A percentile compares a stretch with the other conserved stretches of the same genome.
Conservation (phyloP, 2,888 invertebrate genomes). For the Cheilosia pagana region DNA sequence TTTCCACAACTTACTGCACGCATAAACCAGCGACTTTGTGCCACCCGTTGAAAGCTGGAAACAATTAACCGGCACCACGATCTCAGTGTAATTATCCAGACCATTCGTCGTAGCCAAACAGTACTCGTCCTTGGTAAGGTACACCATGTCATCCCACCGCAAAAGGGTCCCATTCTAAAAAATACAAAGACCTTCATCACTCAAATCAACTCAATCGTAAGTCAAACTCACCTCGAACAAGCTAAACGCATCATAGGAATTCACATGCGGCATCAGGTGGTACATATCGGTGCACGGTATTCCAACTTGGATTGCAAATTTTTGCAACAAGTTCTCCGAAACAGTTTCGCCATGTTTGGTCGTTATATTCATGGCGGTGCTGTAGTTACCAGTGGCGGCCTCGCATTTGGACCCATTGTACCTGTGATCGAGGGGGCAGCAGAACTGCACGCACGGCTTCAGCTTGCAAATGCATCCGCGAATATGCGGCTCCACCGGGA, state of each 20-base stretch:
- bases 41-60: slow-evolving; percentile 37
- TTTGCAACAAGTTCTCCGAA: slow-evolving; percentile 76
- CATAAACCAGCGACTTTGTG: slow-evolving; percentile 80
- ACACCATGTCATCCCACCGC: slow-evolving; percentile 77
- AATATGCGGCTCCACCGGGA: slow-evolving; percentile 78
- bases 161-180: slow-evolving; percentile 79
- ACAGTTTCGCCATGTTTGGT: slow-evolving; percentile 67
- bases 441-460: slow-evolving; percentile 82
- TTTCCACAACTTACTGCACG: slow-evolving; percentile 77
- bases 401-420: slow-evolving; percentile 74
- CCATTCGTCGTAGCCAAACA: slow-evolving; percentile 78
- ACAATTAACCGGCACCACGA: slow-evolving; percentile 81
- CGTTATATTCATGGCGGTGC: slow-evolving; percentile 78
- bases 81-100: slow-evolving; percentile 76
- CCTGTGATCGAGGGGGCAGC: slow-evolving; percentile 79
- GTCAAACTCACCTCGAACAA: slow-evolving; percentile 77
- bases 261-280: slow-evolving; percentile 76
- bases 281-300: slow-evolving; percentile 78
- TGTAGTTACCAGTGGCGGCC: slow-evolving; percentile 19
- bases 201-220: neutral
- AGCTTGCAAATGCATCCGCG: slow-evolving; percentile 82
- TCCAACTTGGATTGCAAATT: slow-evolving; percentile 78
- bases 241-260: slow-evolving; percentile 77
- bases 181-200: neutral
- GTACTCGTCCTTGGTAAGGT: slow-evolving; percentile 79